Percentiles rank a stretch among this genome's conserved stretches.
Conservation (phyloP, 2,113 vertebrate species). For the Ceyx margarethae region DNA sequence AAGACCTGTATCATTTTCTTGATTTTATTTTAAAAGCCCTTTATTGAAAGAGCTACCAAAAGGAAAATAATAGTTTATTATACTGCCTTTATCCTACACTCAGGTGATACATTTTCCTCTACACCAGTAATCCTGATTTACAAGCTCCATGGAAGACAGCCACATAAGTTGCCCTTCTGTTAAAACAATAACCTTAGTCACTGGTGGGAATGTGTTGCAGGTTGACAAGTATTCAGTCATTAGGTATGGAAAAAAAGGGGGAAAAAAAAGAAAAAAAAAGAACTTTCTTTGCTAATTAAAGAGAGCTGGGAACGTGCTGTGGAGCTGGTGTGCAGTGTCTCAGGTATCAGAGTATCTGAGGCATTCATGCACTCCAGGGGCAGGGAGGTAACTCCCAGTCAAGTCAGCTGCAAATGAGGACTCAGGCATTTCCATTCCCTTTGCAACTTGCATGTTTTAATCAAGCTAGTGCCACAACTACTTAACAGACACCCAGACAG, state of each 20-base stretch:
- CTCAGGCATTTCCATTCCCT: conserved; percentile 33
- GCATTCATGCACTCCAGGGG: conserved; percentile 11
- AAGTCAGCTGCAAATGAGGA: not conserved
- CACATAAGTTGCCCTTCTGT: not conserved
- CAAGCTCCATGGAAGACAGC: not conserved
- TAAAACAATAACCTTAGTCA: not conserved
- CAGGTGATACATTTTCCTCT: not conserved
- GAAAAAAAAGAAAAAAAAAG: not conserved
- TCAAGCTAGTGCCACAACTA: not conserved
- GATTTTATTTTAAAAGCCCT: not conserved
- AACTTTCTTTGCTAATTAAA: conserved; percentile 10
- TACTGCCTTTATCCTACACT: not conserved
- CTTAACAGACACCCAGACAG: not conserved
- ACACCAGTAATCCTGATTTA: conserved; percentile 11
- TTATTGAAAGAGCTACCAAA: not conserved
- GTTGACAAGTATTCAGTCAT: not conserved
- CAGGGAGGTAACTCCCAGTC: conserved; percentile 6
- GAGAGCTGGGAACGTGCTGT: not conserved
- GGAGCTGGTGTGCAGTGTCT: not conserved
- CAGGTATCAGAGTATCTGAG: not conserved
- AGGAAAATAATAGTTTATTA: not conserved
- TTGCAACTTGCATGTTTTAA: conserved; percentile 14
- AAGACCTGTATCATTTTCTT: not conserved
- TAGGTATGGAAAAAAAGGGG: not conserved
- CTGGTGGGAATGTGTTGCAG: not conserved